A percentile compares a stretch with the other conserved stretches of the same genome.
Conservation (phyloP, 2,113 vertebrate species). For the Seriola aureovittata region DNA sequence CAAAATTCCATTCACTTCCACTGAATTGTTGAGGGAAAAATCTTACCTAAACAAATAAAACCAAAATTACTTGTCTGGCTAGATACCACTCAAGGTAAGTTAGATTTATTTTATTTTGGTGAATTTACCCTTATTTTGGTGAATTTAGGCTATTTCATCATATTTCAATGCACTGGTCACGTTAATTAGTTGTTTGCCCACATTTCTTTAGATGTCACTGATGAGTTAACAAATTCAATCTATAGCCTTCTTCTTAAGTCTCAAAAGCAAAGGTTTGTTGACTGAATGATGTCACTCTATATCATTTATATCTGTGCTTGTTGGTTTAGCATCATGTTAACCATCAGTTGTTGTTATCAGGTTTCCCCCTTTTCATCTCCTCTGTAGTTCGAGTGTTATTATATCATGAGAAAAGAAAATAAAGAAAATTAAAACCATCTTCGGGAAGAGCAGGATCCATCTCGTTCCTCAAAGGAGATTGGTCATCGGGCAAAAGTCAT, state of each 20-base stretch:
- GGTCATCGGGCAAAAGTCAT: slow-evolving; percentile 50
- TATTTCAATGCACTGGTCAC: neutral
- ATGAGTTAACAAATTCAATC: neutral
- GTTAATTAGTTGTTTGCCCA: neutral
- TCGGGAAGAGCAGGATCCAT: slow-evolving; percentile 55
- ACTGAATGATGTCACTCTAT: slow-evolving; percentile 45
- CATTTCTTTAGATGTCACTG: neutral
- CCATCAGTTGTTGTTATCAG: slow-evolving; percentile 49
- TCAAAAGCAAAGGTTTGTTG: slow-evolving; percentile 21
- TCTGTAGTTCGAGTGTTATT: slow-evolving; percentile 39
- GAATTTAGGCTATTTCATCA: neutral
- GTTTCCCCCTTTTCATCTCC: slow-evolving; percentile 58
- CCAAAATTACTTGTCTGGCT: neutral
- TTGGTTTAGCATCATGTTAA: slow-evolving; percentile 55
- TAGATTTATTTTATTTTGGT: no score
- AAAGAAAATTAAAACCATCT: slow-evolving; percentile 42
- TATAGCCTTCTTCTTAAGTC: slow-evolving; percentile 11
- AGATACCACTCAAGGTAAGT: neutral
- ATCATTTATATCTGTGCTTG: slow-evolving; percentile 30
- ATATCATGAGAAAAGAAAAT: slow-evolving; percentile 49
- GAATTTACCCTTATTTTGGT: no score
- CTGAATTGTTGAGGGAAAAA: neutral
- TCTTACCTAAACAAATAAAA: neutral
- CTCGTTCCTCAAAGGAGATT: slow-evolving; percentile 67
- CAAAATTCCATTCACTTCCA: neutral